Evolutionary conservation across 2,888 invertebrate genomes (phyloP), one percentile per base, ranked within the genome.

Genomic region (Liposcelis brunnea): DNA sequence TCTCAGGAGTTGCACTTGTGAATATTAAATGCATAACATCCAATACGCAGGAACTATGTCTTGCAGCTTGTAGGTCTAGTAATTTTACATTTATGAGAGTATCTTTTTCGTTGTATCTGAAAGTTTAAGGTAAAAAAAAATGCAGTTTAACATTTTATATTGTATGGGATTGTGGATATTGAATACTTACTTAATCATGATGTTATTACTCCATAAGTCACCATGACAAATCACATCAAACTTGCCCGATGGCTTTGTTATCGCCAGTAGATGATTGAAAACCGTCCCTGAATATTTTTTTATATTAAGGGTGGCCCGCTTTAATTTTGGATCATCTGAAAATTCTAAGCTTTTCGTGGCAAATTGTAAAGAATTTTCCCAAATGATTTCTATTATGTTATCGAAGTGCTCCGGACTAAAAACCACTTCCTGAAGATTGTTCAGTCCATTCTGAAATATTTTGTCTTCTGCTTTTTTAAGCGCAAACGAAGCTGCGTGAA

Each of bases 131-230:
- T 11, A 14, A 19, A 21, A 40, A 5, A 18, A 40, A 16, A 5
- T 16, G 40, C 12, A 3, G 18, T 14, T 6, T 6, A 19, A 6
- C 40, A n/a, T 19, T 19, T 14, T 18, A 8, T 18, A 40, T 8
- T 15, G 15, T 19, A 14, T 35, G 14, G 5, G 35, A 6, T 40
- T 18, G 18, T 21, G 19, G 40, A n/a, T 6, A 19, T 16, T 6
- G 15, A 12, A 19, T n/a, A 14, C 15, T 7, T 19, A 40, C 40
- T 18, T 40, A 6, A 40, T 19, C 19, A 40, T n/a, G 16, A 40
- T 6, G 19, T 40, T 40, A 18, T 40, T 40, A 21, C 40, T 18
- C 40, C 40, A 40, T 18, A 40, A 19, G 19, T 40, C 40, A n/a
- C 40, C 40, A 11, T 40, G 40, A 19, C 16, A 40, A 5, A 40